Evolutionary conservation across 2,113 vertebrate species (phyloP).

Genomic region (Propithecus coquereli): DNA sequence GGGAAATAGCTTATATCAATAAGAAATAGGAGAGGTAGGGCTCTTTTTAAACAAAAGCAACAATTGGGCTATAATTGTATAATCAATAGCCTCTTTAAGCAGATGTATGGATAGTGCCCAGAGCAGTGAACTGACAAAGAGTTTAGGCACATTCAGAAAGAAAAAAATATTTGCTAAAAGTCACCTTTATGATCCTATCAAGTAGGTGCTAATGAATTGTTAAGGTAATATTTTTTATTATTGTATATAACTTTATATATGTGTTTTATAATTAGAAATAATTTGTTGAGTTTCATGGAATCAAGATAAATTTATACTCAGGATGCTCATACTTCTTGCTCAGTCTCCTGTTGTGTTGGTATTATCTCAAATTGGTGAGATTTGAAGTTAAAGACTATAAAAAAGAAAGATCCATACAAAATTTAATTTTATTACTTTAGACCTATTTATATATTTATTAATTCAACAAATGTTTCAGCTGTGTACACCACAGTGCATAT

Average conservation of each 20-base stretch:
- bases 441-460: neutral
- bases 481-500: neutral
- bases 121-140: neutral
- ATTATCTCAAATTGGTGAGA: neutral
- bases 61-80: neutral
- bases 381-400: neutral
- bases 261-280: neutral
- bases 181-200: neutral
- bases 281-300: neutral
- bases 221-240: neutral
- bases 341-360: neutral
- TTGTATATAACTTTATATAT: neutral
- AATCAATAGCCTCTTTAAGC: neutral
- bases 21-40: neutral
- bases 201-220: neutral
- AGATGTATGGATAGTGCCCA: neutral
- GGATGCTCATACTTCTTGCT: neutral
- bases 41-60: slow-evolving; percentile 42
- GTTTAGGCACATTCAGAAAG: neutral
- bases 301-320: neutral
- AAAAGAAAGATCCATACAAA: neutral
- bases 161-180: neutral
- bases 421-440: neutral
- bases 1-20: neutral
- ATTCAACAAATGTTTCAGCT: neutral